Percentiles rank a stretch among this genome's conserved stretches.
phyloP scores from a whole-genome alignment of 2,113 vertebrate genomes.

The Columba janthina region DNA sequence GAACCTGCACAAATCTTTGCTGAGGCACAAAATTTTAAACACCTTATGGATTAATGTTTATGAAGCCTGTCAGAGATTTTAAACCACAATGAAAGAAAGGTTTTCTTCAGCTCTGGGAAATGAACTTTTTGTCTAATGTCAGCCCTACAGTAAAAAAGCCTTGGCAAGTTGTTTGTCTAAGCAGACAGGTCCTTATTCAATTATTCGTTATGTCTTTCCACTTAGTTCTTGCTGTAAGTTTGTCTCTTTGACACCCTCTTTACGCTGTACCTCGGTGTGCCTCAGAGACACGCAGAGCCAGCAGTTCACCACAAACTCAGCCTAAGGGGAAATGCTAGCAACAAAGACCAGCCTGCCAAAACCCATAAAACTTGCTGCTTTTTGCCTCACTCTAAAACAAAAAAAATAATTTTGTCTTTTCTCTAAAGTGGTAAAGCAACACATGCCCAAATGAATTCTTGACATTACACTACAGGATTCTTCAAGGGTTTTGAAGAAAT shows the following conservation, averaged over 20 bases:
- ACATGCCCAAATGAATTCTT: constrained; percentile 1
- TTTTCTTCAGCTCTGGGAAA: constrained; percentile 45
- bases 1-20: constrained; percentile 43
- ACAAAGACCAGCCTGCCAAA: constrained; percentile 17
- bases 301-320: constrained; percentile 1
- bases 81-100: constrained; percentile 26
- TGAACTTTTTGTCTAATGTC: background rate
- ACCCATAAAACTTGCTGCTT: constrained; percentile 35
- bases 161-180: constrained; percentile 48
- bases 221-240: constrained; percentile 23
- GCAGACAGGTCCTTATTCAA: constrained; percentile 15
- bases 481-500: constrained; percentile 17
- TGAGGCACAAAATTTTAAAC: constrained; percentile 8
- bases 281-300: background rate
- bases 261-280: background rate
- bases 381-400: constrained; percentile 43
- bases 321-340: background rate
- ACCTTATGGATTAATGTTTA: constrained; percentile 48
- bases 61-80: constrained; percentile 41
- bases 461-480: background rate
- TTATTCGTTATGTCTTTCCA: background rate
- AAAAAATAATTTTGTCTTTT: constrained; percentile 42
- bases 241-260: background rate
- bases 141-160: background rate
- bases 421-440: constrained; percentile 42